These are phyloP conservation scores for Copidosoma aretas DNA, from an alignment of 2,888 invertebrate species.

Conservation along the genomic window DNA sequence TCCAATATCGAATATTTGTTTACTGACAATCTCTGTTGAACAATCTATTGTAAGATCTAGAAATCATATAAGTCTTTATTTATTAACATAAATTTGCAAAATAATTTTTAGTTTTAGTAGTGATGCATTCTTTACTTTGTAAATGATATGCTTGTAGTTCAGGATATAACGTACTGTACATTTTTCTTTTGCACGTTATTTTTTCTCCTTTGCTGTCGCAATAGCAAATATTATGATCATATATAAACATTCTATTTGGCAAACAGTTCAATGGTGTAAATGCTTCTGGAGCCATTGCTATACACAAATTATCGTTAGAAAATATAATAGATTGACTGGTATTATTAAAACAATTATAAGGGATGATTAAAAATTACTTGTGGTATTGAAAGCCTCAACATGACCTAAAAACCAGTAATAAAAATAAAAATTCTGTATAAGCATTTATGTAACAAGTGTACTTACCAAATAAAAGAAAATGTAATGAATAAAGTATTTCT, in stretches of 20 bases:
- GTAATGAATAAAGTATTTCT: too few species aligned
- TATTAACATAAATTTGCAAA: background rate
- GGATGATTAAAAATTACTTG: too few species aligned
- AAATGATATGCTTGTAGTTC: slow-evolving; percentile 19
- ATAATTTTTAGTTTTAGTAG: background rate
- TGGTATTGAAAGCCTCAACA: too few species aligned
- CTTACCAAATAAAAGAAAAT: too few species aligned
- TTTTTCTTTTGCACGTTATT: slow-evolving; percentile 19
- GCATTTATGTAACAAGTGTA: too few species aligned
- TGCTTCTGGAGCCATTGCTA: background rate
- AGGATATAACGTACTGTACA: slow-evolving; percentile 10
- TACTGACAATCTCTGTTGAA: background rate
- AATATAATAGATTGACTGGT: too few species aligned
- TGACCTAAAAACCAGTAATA: too few species aligned
- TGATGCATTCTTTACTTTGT: slow-evolving; percentile 22
- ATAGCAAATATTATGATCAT: slow-evolving; percentile 29
- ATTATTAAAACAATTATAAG: too few species aligned
- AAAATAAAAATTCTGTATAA: too few species aligned
- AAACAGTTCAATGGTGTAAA: slow-evolving; percentile 23
- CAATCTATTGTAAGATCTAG: slow-evolving; percentile 17
- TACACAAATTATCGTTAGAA: too few species aligned
- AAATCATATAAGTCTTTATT: slow-evolving; percentile 1
- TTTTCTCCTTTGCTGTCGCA: slow-evolving; percentile 16
- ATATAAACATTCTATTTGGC: slow-evolving; percentile 16
- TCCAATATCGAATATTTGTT: background rate